These are phyloP conservation scores for Heliothis subflexa DNA, from an alignment of 1,140 invertebrate species.

Conservation along the genomic window DNA sequence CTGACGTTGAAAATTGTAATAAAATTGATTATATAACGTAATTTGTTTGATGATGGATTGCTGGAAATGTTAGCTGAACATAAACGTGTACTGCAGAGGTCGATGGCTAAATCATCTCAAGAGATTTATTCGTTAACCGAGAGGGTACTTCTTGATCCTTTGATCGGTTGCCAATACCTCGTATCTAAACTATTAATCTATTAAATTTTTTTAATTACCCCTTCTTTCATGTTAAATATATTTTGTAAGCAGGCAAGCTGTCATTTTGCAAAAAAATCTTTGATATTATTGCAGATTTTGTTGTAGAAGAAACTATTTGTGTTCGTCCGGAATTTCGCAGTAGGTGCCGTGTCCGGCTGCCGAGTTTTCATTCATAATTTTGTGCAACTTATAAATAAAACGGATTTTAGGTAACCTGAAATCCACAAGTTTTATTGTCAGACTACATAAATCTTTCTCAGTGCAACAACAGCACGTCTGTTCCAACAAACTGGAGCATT, in stretches of 20 bases:
- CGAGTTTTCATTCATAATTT: conserved; percentile 20
- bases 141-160: conserved; percentile 39
- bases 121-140: conserved; percentile 29
- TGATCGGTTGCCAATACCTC: conserved; percentile 37
- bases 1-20: conserved; percentile 27
- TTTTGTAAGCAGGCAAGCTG: background rate
- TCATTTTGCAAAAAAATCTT: background rate
- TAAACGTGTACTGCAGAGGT: conserved; percentile 11
- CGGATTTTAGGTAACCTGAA: conserved; percentile 3
- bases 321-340: conserved; percentile 9
- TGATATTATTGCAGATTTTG: conserved; percentile 13
- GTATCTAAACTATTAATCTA: background rate
- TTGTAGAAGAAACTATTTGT: conserved; percentile 10
- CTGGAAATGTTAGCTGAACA: conserved; percentile 13
- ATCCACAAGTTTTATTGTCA: background rate
- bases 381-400: conserved; percentile 10
- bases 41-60: conserved; percentile 5
- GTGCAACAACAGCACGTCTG: background rate
- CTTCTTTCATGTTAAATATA: background rate
- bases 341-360: conserved; percentile 21
- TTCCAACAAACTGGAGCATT: background rate
- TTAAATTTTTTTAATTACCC: conserved; percentile 9
- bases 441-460: conserved; percentile 16
- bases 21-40: conserved; percentile 33
- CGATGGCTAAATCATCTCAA: conserved; percentile 21